A percentile compares a stretch with the other conserved stretches of the same genome.
phyloP scores from a whole-genome alignment of 1,140 invertebrate species.

The Heliothis virescens region DNA sequence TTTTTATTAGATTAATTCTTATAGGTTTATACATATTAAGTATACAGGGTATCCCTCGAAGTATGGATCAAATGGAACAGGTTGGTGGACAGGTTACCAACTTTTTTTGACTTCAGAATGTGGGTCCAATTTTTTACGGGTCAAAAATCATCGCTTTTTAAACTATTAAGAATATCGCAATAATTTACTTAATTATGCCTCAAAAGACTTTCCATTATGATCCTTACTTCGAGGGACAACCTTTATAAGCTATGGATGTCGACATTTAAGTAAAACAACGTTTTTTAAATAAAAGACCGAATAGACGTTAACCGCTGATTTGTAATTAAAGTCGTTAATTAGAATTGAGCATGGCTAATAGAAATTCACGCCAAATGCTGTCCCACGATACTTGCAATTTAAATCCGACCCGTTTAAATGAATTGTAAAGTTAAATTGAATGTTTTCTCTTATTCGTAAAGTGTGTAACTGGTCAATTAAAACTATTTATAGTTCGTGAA shows the following conservation, averaged over 20 bases:
- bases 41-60: no score
- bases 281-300: neutral
- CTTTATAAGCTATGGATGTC: no score
- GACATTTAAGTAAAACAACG: neutral
- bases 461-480: conserved; percentile 3
- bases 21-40: no score
- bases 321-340: conserved; percentile 2
- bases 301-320: neutral
- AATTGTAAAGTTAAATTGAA: conserved; percentile 37
- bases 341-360: conserved; percentile 6
- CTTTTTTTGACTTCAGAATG: no score
- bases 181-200: no score
- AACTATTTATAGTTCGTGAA: neutral
- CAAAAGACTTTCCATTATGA: no score
- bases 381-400: conserved; percentile 32
- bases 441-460: conserved; percentile 33
- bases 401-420: conserved; percentile 25
- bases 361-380: conserved; percentile 10
- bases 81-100: no score
- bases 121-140: no score
- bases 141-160: no score
- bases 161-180: no score
- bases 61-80: no score
- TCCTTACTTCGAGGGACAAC: no score
- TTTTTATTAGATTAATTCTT: neutral